phyloP scores from a whole-genome alignment of 2,888 invertebrate species.

The Ochlodes sylvanus region DNA sequence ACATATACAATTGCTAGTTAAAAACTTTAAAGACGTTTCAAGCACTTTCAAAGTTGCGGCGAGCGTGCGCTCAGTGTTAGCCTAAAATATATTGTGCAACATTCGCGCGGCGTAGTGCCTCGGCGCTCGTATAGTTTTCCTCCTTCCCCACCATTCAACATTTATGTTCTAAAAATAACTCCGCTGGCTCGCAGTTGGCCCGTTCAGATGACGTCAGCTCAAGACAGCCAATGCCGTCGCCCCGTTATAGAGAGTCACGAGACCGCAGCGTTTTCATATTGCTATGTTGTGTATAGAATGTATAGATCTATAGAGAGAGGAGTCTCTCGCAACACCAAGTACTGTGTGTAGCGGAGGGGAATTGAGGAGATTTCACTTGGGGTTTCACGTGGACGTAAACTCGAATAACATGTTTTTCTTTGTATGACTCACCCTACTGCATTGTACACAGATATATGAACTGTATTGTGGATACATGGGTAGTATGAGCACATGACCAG shows the following conservation, averaged over 20 bases:
- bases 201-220: conserved; percentile 68
- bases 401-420: conserved; percentile 27
- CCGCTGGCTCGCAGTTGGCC: conserved; percentile 60
- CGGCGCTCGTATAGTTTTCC: conserved; percentile 63
- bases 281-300: conserved; percentile 45
- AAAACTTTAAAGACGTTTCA: conserved; percentile 32
- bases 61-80: conserved; percentile 61
- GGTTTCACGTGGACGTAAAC: conserved; percentile 48
- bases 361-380: conserved; percentile 43
- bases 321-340: conserved; percentile 40
- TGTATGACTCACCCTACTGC: conserved; percentile 19
- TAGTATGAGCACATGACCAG: background rate
- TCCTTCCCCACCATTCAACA: conserved; percentile 66
- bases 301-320: conserved; percentile 37
- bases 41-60: conserved; percentile 35
- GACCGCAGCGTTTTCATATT: conserved; percentile 54
- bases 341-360: conserved; percentile 33
- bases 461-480: background rate
- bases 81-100: conserved; percentile 78
- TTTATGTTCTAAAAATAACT: conserved; percentile 78
- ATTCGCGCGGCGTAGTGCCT: conserved; percentile 52
- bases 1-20: conserved; percentile 22
- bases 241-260: conserved; percentile 65
- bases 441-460: background rate
- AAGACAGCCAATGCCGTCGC: conserved; percentile 60